Base-by-base conservation (phyloP, 2,888 invertebrate genomes). In the Erannis defoliaria region DNA sequence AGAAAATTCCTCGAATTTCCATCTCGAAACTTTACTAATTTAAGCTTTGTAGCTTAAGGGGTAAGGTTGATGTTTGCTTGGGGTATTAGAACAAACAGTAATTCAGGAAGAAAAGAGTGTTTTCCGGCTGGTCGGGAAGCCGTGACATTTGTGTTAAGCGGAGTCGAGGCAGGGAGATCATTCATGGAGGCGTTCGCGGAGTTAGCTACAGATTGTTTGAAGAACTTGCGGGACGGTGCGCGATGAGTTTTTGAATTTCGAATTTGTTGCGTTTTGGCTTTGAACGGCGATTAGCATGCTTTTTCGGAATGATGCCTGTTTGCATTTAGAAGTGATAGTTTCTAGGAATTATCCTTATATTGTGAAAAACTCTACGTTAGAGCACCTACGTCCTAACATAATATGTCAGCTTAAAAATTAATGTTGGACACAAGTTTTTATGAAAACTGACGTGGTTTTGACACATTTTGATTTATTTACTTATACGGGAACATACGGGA, bases 91-190 rank as follows among this genome's bases (percentile, higher is more conserved):
- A 75, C 77, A 78, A 74, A 75, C 77, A 78, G 84, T 87, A 86
- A 86, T 90, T 88, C 87, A 88, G 89, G 89, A 90, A 92, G 93
- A 92, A 92, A 92, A 90, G 91, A 92, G 92, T 89, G 90, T 92
- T 93, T 92, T 89, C 92, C 91, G 89, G 87, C 86, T 85, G 86
- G 90, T 79, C 88, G 89, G 84, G 84, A 85, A 84, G 70, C 87
- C 90, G 91, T 90, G 91, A 91, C 92, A 92, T 92, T 93, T 88
- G 90, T 90, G 91, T 90, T 91, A 91, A 91, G 86, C 89, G 87
- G 82, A 83, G 82, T 81, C 81, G 85, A 85, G 90, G 87, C 86
- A 85, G 83, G 72, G 68, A 64, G 76, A 76, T 87, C 92, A 90
- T 93, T 92, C 91, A 91, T 90, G 88, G 88, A 90, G 88, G 74